phyloP scores from a whole-genome alignment of 1,140 invertebrate species.

The Drosophila rufa region DNA sequence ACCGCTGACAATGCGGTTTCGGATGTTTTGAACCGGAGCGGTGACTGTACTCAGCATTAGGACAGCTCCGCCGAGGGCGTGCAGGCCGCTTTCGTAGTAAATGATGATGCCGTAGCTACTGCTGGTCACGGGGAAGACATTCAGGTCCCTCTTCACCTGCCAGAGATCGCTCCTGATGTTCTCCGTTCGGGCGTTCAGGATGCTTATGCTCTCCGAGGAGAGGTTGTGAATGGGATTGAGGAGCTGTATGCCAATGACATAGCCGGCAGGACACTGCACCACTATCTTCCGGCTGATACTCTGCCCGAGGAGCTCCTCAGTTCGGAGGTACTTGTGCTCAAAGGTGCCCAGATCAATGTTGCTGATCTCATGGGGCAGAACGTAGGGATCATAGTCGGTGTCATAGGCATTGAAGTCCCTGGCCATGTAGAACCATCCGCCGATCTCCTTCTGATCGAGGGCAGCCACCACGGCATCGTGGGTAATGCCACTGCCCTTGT shows the following conservation, averaged over 20 bases:
- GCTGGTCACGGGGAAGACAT: constrained; percentile 94
- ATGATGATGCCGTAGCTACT: constrained; percentile 93
- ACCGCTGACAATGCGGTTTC: constrained; percentile 90
- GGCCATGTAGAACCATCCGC: constrained; percentile 94
- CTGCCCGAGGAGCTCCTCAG: constrained; percentile 88
- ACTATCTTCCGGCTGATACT: constrained; percentile 87
- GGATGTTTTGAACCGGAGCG: constrained; percentile 89
- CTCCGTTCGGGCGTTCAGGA: constrained; percentile 90
- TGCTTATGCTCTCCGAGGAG: constrained; percentile 92
- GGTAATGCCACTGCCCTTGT: constrained; percentile 94
- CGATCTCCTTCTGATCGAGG: constrained; percentile 94
- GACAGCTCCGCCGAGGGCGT: constrained; percentile 92
- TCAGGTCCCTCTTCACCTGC: constrained; percentile 92
- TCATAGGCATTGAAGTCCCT: constrained; percentile 89
- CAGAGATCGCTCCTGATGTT: constrained; percentile 89
- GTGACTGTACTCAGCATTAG: constrained; percentile 92
- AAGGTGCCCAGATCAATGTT: constrained; percentile 89
- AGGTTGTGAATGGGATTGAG: constrained; percentile 95
- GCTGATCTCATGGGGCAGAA: constrained; percentile 87
- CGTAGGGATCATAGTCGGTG: constrained; percentile 89
- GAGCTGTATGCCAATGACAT: constrained; percentile 92
- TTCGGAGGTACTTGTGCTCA: constrained; percentile 92
- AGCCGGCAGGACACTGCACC: constrained; percentile 90
- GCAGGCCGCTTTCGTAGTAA: constrained; percentile 92
- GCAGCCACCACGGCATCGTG: constrained; percentile 96